Base-by-base conservation (phyloP, 2,113 vertebrate genomes). In the Naja naja region DNA sequence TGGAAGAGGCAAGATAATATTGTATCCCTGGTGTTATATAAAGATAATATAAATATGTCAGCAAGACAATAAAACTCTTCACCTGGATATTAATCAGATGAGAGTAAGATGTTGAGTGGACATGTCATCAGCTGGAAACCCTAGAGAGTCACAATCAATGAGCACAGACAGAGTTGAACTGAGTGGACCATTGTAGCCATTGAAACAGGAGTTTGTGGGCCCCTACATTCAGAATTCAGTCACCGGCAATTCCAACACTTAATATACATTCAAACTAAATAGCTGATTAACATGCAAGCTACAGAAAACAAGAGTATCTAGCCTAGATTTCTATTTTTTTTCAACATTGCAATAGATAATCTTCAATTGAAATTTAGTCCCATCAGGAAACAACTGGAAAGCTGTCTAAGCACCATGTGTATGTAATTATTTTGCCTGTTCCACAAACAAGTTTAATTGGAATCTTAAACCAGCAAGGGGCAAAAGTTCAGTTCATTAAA, bases 361-460 rank as follows among this genome's bases (percentile, higher is more conserved):
- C 92, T 95, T 94, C 94, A 95, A 60, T 56, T 95, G 92, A 88
- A 96, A 94, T 81, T 96, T 93, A 95, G 87, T 18, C 52, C 22
- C 92, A 92, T 94, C 91, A 95, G 89, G 97, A 97, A 93, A 93
- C 87, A 95, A 96, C 49, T 39, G 92, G 95, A 95, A 87, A 47
- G 93, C 90, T 23, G 92, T 43, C 94, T 98, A 97, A 98, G 97
- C 95, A 94, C 95, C 91, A 95, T 96, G 95, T 94, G 94, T 95
- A 95, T 97, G 95, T 97, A 98, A 98, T 97, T 95, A 97, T 98
- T 97, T 98, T 97, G 96, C 93, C 95, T 97, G 69, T 96, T 98
- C 96, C 95, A 97, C 96, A 97, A 98, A 98, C 96, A 98, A 98
- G 93, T 98, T 97, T 97, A 98, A 97, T 95, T 98, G 96, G 96